A percentile compares a stretch with the other conserved stretches of the same genome.
Evolutionary conservation across 2,888 invertebrate species (phyloP).

Genomic region (Drosophila nigritarsus): DNA sequence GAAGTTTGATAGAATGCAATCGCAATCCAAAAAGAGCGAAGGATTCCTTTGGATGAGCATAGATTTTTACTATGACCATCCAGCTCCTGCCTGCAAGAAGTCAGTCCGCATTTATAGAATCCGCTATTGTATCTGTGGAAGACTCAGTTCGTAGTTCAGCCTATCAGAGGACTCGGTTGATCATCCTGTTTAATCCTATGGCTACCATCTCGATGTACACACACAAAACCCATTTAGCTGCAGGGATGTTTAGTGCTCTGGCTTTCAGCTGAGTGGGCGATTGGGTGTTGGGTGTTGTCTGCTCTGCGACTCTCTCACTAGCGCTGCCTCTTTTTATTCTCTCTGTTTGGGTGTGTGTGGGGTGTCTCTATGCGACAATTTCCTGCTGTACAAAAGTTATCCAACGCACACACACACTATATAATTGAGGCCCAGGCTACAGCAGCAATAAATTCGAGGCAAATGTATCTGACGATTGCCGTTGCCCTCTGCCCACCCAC

Average conservation of each 20-base stretch:
- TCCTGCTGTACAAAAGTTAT: conserved; percentile 72
- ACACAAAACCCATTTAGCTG: background rate
- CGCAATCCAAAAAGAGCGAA: background rate
- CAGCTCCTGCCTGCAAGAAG: background rate
- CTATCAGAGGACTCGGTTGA: conserved; percentile 29
- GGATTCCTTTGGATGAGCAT: background rate
- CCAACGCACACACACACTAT: conserved; percentile 28
- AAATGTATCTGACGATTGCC: conserved; percentile 79
- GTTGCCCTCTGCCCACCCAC: conserved; percentile 10
- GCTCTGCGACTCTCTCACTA: background rate
- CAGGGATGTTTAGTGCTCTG: conserved; percentile 32
- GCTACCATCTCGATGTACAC: conserved; percentile 39
- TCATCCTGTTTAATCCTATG: conserved; percentile 12
- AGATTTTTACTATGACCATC: background rate
- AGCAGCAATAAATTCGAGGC: conserved; percentile 83
- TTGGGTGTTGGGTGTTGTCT: conserved; percentile 3
- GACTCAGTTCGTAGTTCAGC: conserved; percentile 4
- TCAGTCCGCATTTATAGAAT: background rate
- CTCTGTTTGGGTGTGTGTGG: conserved; percentile 14
- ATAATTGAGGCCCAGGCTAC: conserved; percentile 73
- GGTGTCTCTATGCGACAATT: conserved; percentile 76
- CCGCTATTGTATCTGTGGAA: background rate
- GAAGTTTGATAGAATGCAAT: background rate
- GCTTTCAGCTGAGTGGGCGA: conserved; percentile 1
- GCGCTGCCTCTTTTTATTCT: background rate